Evolutionary conservation across 2,797 vertebrate species (phyloP).

Genomic region (Agapornis canus): DNA sequence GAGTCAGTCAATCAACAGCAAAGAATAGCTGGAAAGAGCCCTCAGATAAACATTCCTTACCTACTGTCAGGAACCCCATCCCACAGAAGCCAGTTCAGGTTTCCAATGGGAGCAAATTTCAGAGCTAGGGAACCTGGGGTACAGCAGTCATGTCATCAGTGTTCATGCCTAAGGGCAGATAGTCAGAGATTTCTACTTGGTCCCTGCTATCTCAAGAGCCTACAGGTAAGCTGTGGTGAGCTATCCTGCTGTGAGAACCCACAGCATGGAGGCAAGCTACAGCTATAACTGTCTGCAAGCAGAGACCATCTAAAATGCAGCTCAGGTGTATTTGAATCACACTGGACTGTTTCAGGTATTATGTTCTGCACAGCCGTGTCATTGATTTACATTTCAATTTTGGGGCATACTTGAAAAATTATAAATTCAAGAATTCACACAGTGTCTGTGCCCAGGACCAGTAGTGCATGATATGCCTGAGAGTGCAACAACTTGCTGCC

Average conservation of each 20-base stretch:
- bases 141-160: neutral
- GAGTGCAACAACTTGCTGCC: neutral
- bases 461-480: neutral
- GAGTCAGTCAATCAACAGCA: neutral
- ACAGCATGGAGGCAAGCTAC: rapidly evolving
- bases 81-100: neutral
- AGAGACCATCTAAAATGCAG: neutral
- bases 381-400: neutral
- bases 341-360: neutral
- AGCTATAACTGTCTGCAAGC: neutral
- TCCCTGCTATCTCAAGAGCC: neutral
- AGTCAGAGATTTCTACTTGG: neutral
- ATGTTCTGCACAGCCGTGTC: neutral
- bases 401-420: neutral
- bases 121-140: neutral
- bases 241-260: neutral
- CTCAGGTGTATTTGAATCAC: neutral
- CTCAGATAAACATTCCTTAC: neutral
- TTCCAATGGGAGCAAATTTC: neutral
- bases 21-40: neutral
- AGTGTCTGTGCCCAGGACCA: neutral
- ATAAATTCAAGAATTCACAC: neutral
- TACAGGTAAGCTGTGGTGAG: neutral
- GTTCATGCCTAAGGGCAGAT: neutral
- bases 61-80: neutral